Evolutionary conservation across 2,888 invertebrate species (phyloP), one percentile per base, ranked within the genome.

Genomic region (Tiliacea citrago): DNA sequence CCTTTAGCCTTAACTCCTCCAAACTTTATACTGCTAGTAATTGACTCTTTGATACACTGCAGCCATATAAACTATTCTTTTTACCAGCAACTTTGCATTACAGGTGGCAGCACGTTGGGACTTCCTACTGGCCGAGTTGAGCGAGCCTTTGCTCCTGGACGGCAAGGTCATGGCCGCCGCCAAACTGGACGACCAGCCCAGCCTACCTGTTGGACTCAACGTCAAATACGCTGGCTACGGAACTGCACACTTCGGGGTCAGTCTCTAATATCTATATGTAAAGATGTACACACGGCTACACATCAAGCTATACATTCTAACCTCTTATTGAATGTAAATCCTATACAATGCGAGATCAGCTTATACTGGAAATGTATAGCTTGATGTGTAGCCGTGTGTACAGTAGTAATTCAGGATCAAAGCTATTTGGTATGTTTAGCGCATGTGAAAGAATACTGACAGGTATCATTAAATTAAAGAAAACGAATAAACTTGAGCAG

Each of bases 71-170:
- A n/a, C 39, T 21, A 7, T 70, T 5, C 18, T 29, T 75, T 42
- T 39, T 16, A 83, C 16, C 8, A 13, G 0, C 24, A 55, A 66
- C 13, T 3, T 68, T 29, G 9, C 39, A 18, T 83, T 75, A 13
- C 87, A 96, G 96, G 94, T 96, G 39, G 94, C 91, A 49, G 96
- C 96, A 13, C 90, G 92, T 71, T 96, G 92, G 92, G 96, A 96
- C 90, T 96, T 94, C 88, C 77, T 96, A 57, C 84, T 96, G 61
- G 96, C 90, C 0, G 96, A 96, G 83, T 86, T 96, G 60, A 89
- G 83, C n/a, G 90, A 93, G 12, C 94, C 96, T 0, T 86, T 96
- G 16, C 91, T 91, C 1, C 77, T 96, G 68, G 91, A 96, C 81
- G 93, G 92, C 66, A 91, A 88, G 68, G 91, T 85, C 18, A 92